phyloP scores from a whole-genome alignment of 2,113 vertebrate species.

The Bufo bufo region DNA sequence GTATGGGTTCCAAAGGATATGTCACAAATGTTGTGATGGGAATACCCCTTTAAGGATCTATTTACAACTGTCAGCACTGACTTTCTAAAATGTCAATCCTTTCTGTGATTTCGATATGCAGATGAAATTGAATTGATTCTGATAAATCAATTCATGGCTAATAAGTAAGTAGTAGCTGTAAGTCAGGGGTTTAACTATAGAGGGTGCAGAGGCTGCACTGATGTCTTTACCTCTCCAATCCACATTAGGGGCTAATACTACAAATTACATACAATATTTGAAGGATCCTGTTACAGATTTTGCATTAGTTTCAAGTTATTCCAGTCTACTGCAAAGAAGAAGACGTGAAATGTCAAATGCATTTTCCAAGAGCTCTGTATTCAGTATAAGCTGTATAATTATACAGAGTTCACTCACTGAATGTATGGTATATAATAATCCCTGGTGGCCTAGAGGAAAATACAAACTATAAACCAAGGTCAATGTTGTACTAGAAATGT shows the following conservation, averaged over 20 bases:
- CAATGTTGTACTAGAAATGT: too few species aligned
- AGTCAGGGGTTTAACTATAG: not conserved
- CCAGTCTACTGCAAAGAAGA: not conserved
- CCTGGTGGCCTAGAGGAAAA: too few species aligned
- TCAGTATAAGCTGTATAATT: too few species aligned
- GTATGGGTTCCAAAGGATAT: too few species aligned
- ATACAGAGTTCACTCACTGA: too few species aligned
- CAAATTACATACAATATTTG: not conserved
- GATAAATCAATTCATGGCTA: not conserved
- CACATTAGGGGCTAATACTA: not conserved
- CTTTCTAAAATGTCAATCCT: not conserved
- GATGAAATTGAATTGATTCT: not conserved
- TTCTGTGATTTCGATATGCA: not conserved
- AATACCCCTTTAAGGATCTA: too few species aligned
- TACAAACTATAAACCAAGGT: too few species aligned
- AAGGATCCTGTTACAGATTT: not conserved
- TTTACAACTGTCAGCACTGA: not conserved
- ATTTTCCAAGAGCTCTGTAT: not conserved
- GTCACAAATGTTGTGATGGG: too few species aligned
- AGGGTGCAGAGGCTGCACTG: not conserved
- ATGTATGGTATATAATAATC: too few species aligned
- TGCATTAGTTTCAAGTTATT: not conserved
- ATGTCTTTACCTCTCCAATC: not conserved
- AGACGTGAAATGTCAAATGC: not conserved
- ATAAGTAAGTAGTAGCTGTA: not conserved